Percentiles rank a stretch among this genome's conserved stretches.
Evolutionary conservation across 1,140 invertebrate species (phyloP).

Genomic region (Eufriesea mexicana): DNA sequence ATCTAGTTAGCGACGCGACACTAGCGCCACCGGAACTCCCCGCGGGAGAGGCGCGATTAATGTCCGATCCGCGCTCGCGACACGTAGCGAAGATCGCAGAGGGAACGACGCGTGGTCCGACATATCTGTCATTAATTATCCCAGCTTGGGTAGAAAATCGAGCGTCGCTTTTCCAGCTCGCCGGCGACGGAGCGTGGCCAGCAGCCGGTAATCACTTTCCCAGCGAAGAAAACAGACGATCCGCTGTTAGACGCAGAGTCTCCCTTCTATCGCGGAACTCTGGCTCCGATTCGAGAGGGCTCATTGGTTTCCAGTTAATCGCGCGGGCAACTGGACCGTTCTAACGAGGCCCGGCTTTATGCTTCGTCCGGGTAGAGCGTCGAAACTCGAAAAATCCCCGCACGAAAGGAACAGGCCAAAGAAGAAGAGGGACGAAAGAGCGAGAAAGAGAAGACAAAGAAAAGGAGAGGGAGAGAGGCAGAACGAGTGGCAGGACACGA

Average conservation of each 20-base stretch:
- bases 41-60: not conserved
- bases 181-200: constrained; percentile 10
- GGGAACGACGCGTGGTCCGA: too few species aligned
- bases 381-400: constrained; percentile 47
- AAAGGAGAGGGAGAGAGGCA: not conserved
- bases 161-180: constrained; percentile 19
- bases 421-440: not conserved
- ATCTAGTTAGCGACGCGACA: not conserved
- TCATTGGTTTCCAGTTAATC: constrained; percentile 67
- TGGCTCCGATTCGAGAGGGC: constrained; percentile 39
- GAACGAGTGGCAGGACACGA: not conserved
- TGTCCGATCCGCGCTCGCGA: not conserved
- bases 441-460: too few species aligned
- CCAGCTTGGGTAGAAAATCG: constrained; percentile 9
- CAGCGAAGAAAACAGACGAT: constrained; percentile 46
- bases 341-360: constrained; percentile 49
- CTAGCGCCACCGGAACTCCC: not conserved
- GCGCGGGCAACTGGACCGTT: constrained; percentile 61
- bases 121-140: constrained; percentile 27
- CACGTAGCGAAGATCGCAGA: not conserved
- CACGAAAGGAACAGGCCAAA: not conserved
- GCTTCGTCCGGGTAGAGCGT: constrained; percentile 37
- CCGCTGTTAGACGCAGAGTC: constrained; percentile 30
- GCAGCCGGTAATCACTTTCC: constrained; percentile 25
- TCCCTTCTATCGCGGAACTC: constrained; percentile 4